A percentile compares a stretch with the other conserved stretches of the same genome.
Conservation (phyloP, 2,797 vertebrate genomes). For the Artibeus lituratus region DNA sequence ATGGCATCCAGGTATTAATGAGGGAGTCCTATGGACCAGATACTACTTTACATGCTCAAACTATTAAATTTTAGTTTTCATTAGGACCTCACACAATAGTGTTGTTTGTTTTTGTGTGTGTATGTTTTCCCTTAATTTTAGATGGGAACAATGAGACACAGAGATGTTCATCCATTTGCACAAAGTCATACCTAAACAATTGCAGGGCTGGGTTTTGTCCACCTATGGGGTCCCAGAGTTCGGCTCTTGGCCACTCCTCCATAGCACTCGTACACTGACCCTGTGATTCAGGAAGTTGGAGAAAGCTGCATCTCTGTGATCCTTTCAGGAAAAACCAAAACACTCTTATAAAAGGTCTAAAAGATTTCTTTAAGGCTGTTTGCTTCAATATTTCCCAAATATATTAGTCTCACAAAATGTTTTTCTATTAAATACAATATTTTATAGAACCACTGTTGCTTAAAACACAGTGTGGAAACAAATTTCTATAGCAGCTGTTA, state of each 20-base stretch:
- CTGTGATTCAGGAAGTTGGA: neutral
- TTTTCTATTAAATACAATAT: neutral
- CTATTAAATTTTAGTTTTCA: neutral
- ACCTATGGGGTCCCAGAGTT: neutral
- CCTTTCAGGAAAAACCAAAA: neutral
- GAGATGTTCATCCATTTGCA: neutral
- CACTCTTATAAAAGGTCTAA: neutral
- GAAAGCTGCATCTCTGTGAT: neutral
- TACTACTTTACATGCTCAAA: neutral
- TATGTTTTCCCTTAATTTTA: neutral
- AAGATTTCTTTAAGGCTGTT: neutral
- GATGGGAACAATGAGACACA: neutral
- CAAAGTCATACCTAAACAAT: neutral
- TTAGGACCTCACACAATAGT: neutral
- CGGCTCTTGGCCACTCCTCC: neutral
- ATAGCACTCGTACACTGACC: too few relatives aligned
- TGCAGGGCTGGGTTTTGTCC: neutral
- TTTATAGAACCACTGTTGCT: neutral
- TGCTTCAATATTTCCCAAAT: neutral
- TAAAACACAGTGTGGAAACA: neutral
- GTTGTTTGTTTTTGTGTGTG: neutral
- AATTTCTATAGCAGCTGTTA: neutral
- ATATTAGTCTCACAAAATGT: neutral
- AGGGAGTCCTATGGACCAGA: neutral
- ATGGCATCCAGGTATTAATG: neutral